Evolutionary conservation across 2,888 invertebrate genomes (phyloP), one percentile per base, ranked within the genome.

Genomic region (Nymphalis c-album): DNA sequence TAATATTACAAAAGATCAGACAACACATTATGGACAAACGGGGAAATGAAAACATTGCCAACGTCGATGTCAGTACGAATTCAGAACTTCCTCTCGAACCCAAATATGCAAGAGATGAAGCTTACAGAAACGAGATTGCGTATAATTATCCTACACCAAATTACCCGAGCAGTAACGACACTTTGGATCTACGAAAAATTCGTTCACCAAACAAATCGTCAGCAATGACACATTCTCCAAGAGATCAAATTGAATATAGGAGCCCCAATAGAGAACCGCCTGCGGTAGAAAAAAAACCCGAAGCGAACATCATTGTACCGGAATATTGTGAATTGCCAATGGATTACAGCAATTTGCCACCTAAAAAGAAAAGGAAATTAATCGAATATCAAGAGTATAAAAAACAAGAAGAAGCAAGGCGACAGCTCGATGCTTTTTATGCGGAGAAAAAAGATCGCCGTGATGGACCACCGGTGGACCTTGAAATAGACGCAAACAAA

Each of bases 21-120:
- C 93, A 93, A 73, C 93, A 93, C 77, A 93, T 93, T 72, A 91
- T 93, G 91, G 92, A 92, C 73, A 90, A 91, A 75, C 88, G 90
- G 22, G 86, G 88, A 67, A 89, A 88, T 74, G 92, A 90, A 45
- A 81, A 79, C 70, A 74, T 74, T 18, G 62, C 51, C 26, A 66
- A 69, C 63, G 70, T 67, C 64, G 85, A 88, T 26, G 77, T 80
- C 70, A 83, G 83, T 71, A 75, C 79, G 50, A 78, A 73, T 69
- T 71, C 72, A 6, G 83, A 85, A 10, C 75, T 82, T 58, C 75
- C 80, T 51, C 73, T 75, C 31, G 88, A 89, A 78, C 80, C 80
- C 66, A 87, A 85, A 80, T 77, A 76, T 60, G 80, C 84, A 74
- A 84, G 81, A 79, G 87, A 88, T 26, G 90, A 88, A 51, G 73